These are phyloP conservation scores for Solenodon paradoxus DNA, from an alignment of 2,113 vertebrate species.

Conservation along the genomic window DNA sequence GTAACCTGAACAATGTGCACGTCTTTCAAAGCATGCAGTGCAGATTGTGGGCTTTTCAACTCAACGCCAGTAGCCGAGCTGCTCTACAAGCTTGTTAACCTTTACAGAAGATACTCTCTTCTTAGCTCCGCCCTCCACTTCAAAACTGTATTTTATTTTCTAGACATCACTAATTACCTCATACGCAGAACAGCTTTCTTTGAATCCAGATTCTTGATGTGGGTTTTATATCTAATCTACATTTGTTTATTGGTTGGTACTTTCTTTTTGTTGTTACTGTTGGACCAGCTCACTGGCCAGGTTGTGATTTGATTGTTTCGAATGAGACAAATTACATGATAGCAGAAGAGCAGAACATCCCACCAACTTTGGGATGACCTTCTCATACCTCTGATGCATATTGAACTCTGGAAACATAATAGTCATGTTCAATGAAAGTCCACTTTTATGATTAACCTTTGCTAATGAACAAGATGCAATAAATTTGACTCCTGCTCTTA, in stretches of 20 bases:
- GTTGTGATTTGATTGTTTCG: constrained; percentile 39
- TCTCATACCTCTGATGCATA: background rate
- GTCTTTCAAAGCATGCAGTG: constrained; percentile 71
- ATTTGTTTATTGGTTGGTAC: background rate
- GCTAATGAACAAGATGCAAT: constrained; percentile 24
- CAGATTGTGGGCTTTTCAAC: constrained; percentile 60
- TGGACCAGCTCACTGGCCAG: background rate
- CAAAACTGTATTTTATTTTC: constrained; percentile 33
- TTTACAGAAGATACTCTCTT: background rate
- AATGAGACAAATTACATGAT: constrained; percentile 25
- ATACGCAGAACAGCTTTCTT: background rate
- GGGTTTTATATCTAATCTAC: constrained; percentile 41
- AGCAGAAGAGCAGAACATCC: background rate
- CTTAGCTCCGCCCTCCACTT: constrained; percentile 1
- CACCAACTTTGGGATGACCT: background rate
- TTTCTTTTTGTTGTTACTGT: background rate
- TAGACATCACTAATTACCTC: constrained; percentile 37
- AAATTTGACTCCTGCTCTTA: background rate
- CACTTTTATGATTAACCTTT: background rate
- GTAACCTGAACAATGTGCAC: constrained; percentile 67
- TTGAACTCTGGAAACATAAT: constrained; percentile 40
- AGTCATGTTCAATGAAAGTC: background rate
- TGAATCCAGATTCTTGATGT: constrained; percentile 22
- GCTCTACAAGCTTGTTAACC: background rate
- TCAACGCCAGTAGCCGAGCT: constrained; percentile 46